Evolutionary conservation across 2,797 vertebrate genomes (phyloP).

Genomic region (Brachymystax lenok): DNA sequence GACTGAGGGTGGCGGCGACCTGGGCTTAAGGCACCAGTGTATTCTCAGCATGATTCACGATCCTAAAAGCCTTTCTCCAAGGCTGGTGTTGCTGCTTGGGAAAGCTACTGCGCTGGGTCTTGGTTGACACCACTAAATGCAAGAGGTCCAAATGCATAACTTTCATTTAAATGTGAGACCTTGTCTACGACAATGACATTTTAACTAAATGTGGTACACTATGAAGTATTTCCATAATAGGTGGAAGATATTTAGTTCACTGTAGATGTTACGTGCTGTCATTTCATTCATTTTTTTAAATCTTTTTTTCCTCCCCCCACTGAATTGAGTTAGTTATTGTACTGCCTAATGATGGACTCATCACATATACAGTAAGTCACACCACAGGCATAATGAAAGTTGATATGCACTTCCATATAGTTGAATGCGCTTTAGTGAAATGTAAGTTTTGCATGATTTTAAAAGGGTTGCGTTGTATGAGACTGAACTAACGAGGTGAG

Average conservation of each 20-base stretch:
- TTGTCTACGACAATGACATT: not conserved
- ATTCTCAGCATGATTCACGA: constrained; percentile 40
- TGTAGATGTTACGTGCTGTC: too few relatives aligned
- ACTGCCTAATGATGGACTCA: too few relatives aligned
- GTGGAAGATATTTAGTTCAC: not conserved
- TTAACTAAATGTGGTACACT: not conserved
- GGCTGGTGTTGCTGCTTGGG: not conserved
- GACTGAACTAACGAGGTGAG: constrained; percentile 4
- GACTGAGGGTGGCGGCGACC: constrained; percentile 19
- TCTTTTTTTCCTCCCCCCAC: too few relatives aligned
- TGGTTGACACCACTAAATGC: not conserved
- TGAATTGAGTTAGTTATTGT: too few relatives aligned
- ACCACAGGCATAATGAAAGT: not conserved
- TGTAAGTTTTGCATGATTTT: not conserved
- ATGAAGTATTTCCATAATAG: not conserved
- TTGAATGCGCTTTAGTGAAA: constrained; percentile 31
- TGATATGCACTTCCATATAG: constrained; percentile 41
- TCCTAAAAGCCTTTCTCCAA: constrained; percentile 16
- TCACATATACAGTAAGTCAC: not conserved
- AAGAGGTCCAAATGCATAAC: not conserved
- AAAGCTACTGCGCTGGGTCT: too few relatives aligned
- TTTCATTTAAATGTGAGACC: not conserved
- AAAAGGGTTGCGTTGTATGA: constrained; percentile 22
- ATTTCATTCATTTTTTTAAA: too few relatives aligned
- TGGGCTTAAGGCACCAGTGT: constrained; percentile 21